A percentile compares a stretch with the other conserved stretches of the same genome.
Evolutionary conservation across 2,797 vertebrate genomes (phyloP).

Genomic region (Hypotaenidia okinawae): DNA sequence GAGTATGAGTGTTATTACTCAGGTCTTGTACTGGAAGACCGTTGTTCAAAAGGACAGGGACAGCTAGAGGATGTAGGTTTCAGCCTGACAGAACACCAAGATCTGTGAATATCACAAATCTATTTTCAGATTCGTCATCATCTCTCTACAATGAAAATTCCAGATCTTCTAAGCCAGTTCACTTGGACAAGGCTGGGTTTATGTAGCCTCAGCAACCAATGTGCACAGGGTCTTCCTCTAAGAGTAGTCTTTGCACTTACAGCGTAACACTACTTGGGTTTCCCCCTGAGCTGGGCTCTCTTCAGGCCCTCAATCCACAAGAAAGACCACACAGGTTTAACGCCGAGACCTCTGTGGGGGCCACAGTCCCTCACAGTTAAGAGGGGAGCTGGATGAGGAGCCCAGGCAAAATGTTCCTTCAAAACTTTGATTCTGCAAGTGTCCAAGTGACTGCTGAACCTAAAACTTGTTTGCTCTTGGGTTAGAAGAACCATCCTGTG

Average conservation of each 20-base stretch:
- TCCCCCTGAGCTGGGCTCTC: neutral
- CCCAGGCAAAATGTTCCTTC: neutral
- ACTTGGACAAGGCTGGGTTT: neutral
- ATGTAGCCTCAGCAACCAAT: neutral
- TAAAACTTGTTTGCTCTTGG: neutral
- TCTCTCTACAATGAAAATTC: neutral
- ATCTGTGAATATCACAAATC: neutral
- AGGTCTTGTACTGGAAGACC: neutral
- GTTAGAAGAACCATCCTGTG: neutral
- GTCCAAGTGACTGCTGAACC: neutral
- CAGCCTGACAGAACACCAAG: neutral
- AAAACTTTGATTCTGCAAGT: neutral
- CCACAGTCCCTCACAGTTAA: neutral
- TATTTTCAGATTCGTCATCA: neutral
- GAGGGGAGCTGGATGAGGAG: neutral
- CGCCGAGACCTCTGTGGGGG: neutral
- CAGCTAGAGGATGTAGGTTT: neutral
- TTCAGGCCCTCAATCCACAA: neutral
- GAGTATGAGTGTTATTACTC: neutral
- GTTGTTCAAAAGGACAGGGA: neutral
- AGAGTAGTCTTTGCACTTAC: neutral
- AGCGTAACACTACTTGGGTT: neutral
- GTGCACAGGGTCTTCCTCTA: neutral
- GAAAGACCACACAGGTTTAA: neutral
- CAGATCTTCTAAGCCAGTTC: neutral